phyloP scores from a whole-genome alignment of 2,113 vertebrate genomes.

The Semicossyphus pulcher region DNA sequence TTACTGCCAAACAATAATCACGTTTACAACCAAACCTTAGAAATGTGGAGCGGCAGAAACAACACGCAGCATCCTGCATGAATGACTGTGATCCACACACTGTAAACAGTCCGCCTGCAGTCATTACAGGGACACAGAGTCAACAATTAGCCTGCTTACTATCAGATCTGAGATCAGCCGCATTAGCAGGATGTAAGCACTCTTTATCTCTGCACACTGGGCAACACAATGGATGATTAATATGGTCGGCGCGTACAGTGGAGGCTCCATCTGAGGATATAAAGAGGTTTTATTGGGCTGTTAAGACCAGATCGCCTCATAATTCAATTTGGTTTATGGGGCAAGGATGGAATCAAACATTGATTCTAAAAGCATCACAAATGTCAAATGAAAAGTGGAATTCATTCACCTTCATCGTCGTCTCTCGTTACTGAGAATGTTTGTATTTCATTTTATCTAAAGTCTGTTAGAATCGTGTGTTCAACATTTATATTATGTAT shows the following conservation, averaged over 20 bases:
- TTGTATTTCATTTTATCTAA: no score
- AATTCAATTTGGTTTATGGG: background rate
- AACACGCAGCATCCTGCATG: background rate
- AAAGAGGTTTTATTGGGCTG: background rate
- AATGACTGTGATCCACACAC: slow-evolving; percentile 19
- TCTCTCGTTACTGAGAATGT: no score
- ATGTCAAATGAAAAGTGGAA: background rate
- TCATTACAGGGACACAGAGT: slow-evolving; percentile 1
- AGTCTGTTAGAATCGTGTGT: no score
- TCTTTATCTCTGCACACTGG: background rate
- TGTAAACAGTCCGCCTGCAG: slow-evolving; percentile 18
- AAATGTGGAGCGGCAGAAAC: background rate
- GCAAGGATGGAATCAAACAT: background rate
- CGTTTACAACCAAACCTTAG: background rate
- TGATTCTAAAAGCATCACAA: background rate
- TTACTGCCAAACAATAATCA: background rate
- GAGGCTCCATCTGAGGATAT: background rate
- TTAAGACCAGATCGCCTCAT: background rate
- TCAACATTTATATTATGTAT: no score
- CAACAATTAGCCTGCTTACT: slow-evolving; percentile 27
- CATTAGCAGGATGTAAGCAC: background rate
- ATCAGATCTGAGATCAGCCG: background rate
- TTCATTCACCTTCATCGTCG: background rate
- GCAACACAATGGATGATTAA: slow-evolving; percentile 2
- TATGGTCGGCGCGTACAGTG: background rate